Conservation (phyloP, 2,888 invertebrate genomes). For the Meta bourneti region DNA sequence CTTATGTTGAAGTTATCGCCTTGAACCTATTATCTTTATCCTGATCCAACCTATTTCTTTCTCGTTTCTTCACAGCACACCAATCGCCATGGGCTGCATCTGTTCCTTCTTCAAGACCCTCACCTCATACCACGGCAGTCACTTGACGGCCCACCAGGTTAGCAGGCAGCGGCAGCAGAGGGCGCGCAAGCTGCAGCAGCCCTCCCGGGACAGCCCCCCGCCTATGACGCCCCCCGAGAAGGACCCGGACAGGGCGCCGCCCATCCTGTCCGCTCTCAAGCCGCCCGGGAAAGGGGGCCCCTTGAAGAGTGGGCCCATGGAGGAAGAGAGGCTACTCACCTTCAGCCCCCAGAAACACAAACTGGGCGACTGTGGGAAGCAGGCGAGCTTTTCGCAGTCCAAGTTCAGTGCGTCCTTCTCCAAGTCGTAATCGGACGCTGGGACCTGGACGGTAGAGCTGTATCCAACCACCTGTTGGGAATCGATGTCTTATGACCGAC, state of each 20-base stretch:
- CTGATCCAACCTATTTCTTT: neutral
- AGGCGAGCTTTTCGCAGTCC: conserved; percentile 70
- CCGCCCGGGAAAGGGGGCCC: neutral
- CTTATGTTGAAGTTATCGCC: neutral
- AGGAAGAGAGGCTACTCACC: conserved; percentile 70
- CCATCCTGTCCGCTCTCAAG: conserved; percentile 22
- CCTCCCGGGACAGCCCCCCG: conserved; percentile 47
- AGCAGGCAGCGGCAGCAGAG: conserved; percentile 77
- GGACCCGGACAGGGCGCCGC: conserved; percentile 24
- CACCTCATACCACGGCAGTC: conserved; percentile 78
- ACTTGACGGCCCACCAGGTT: conserved; percentile 78
- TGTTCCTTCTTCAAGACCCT: conserved; percentile 78
- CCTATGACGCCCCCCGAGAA: conserved; percentile 67
- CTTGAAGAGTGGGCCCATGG: neutral
- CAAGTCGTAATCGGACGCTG: conserved; percentile 47
- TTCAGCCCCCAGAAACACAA: conserved; percentile 67
- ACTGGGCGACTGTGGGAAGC: conserved; percentile 67
- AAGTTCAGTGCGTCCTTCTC: conserved; percentile 64
- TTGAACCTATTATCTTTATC: neutral
- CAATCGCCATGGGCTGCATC: conserved; percentile 77
- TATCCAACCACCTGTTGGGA: too few relatives aligned
- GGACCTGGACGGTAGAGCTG: neutral
- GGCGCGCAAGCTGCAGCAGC: conserved; percentile 50
- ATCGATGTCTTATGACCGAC: too few relatives aligned
- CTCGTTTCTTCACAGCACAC: neutral